These are phyloP conservation scores for Apotomis capreana DNA, from an alignment of 2,888 invertebrate genomes.

Conservation along the genomic window DNA sequence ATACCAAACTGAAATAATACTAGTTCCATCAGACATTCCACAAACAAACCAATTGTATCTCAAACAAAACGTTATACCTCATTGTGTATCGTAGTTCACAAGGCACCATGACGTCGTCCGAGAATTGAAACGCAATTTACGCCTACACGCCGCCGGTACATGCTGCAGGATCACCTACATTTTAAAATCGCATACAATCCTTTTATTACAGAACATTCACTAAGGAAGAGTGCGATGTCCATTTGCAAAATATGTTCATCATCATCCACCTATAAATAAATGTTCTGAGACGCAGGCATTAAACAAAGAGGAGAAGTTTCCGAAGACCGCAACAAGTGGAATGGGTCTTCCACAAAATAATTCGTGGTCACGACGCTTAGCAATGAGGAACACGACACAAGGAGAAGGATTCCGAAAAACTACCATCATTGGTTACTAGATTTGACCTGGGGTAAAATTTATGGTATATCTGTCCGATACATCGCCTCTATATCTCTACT, in stretches of 20 bases:
- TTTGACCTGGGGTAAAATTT: too few relatives aligned
- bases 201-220: slow-evolving; percentile 49
- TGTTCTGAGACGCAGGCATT: too few relatives aligned
- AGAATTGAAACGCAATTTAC: slow-evolving; percentile 61
- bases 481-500: too few relatives aligned
- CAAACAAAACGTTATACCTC: slow-evolving; percentile 32
- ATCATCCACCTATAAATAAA: too few relatives aligned
- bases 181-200: slow-evolving; percentile 61
- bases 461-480: too few relatives aligned
- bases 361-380: too few relatives aligned
- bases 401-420: too few relatives aligned
- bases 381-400: too few relatives aligned
- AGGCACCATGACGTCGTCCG: slow-evolving; percentile 44
- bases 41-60: slow-evolving; percentile 26
- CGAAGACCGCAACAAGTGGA: too few relatives aligned
- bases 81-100: slow-evolving; percentile 25
- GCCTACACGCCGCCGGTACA: slow-evolving; percentile 63
- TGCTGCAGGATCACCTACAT: slow-evolving; percentile 71
- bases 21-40: neutral
- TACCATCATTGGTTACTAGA: too few relatives aligned
- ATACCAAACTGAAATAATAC: neutral
- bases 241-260: neutral
- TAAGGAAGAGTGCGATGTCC: slow-evolving; percentile 32
- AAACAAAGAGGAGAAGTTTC: too few relatives aligned
- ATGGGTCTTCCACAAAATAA: too few relatives aligned